phyloP scores from a whole-genome alignment of 2,797 vertebrate species.

The Sebastolobus alascanus region DNA sequence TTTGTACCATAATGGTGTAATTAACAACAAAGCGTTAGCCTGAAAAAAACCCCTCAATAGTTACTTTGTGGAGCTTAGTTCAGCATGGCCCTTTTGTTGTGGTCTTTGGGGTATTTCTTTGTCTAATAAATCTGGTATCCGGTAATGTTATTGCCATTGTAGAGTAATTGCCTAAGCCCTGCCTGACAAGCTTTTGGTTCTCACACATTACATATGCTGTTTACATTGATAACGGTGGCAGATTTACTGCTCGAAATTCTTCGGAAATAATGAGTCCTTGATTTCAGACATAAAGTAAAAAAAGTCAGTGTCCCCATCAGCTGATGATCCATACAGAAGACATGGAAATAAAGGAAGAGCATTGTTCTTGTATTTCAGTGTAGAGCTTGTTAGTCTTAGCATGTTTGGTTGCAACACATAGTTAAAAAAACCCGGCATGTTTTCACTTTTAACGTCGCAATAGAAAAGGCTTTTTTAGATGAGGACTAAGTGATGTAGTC shows the following conservation, averaged over 20 bases:
- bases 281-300: too few species aligned
- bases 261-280: too few species aligned
- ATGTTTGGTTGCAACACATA: neutral
- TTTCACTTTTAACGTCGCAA: neutral
- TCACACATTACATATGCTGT: neutral
- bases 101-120: slow-evolving; percentile 13
- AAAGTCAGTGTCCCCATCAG: neutral
- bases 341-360: neutral
- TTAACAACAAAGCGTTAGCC: slow-evolving; percentile 11
- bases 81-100: neutral
- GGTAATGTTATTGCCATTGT: neutral
- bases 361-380: neutral
- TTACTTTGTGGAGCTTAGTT: neutral
- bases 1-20: slow-evolving; percentile 20
- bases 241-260: too few species aligned
- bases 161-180: neutral
- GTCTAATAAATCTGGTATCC: neutral
- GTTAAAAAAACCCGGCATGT: too few species aligned
- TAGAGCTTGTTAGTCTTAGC: neutral
- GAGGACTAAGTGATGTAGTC: neutral
- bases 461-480: neutral
- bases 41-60: slow-evolving; percentile 12
- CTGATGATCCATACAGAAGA: neutral
- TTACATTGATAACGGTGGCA: neutral
- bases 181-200: neutral